Percentiles rank a stretch among this genome's conserved stretches.
Conservation (phyloP, 2,888 invertebrate species). For the Galerucella nymphaeae region DNA sequence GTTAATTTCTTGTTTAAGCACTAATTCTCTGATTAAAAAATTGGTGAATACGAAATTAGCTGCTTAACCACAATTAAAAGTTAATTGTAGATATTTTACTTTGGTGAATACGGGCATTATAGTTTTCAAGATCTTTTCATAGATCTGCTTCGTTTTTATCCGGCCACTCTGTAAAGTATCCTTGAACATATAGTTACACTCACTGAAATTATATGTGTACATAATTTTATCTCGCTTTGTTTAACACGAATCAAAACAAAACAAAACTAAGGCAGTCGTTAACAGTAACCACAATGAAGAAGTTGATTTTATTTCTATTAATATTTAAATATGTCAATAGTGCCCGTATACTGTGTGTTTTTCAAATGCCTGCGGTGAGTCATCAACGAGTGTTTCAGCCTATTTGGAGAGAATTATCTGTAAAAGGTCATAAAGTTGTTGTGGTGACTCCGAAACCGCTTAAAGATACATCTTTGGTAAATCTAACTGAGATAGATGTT, state of each 20-base stretch:
- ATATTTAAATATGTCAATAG: conserved; percentile 25
- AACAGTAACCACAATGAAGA: conserved; percentile 1
- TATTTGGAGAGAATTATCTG: conserved; percentile 55
- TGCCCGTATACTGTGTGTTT: conserved; percentile 52
- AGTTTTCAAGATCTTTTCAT: no score
- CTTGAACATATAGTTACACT: neutral
- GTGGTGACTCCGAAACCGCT: conserved; percentile 57
- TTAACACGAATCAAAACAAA: neutral
- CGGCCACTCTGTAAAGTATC: no score
- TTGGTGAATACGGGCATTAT: no score
- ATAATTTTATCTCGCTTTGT: neutral
- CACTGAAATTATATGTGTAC: neutral
- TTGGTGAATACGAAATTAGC: no score
- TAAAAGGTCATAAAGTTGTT: conserved; percentile 57
- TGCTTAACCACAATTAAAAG: no score
- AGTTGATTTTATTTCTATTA: conserved; percentile 7
- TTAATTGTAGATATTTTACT: no score
- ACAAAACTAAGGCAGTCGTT: conserved; percentile 1
- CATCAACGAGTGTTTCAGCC: conserved; percentile 54
- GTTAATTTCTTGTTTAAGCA: no score
- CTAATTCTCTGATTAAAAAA: no score
- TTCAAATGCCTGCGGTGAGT: conserved; percentile 53
- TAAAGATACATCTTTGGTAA: conserved; percentile 52
- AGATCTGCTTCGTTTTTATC: no score
- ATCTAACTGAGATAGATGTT: conserved; percentile 59